Conservation (phyloP, 2,888 invertebrate genomes). For the Ormia ochracea region DNA sequence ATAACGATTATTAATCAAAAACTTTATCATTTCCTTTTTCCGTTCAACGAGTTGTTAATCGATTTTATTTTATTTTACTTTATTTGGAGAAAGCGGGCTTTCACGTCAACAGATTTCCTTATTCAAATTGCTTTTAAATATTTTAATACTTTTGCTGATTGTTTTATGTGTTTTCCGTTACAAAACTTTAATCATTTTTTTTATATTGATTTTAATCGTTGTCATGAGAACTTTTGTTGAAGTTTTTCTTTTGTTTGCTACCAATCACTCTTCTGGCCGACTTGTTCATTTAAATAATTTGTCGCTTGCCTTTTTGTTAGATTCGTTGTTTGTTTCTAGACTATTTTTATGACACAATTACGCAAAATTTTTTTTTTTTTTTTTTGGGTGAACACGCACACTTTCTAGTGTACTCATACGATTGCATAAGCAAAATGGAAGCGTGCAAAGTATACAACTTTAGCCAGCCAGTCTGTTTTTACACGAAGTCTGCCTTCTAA, state of each 20-base stretch:
- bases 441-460: not conserved
- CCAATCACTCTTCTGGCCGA: slow-evolving; percentile 2
- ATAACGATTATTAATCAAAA: slow-evolving; percentile 5
- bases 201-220: slow-evolving; percentile 40
- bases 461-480: slow-evolving; percentile 12
- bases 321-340: not conserved
- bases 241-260: not conserved
- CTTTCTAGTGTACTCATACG: not conserved
- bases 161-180: not conserved
- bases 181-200: slow-evolving; percentile 17
- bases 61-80: not conserved
- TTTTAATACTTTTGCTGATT: not conserved
- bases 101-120: not conserved
- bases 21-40: not conserved
- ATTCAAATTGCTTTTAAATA: not conserved
- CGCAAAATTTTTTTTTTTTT: slow-evolving; percentile 9
- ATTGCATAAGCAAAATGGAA: not conserved
- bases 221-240: not conserved
- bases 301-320: slow-evolving; percentile 4
- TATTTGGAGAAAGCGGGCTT: no score
- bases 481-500: slow-evolving; percentile 7
- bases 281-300: slow-evolving; percentile 45
- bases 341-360: slow-evolving; percentile 23
- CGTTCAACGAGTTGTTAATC: not conserved
- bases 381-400: slow-evolving; percentile 2